phyloP scores from a whole-genome alignment of 2,888 invertebrate species.

The Netelia virgata region DNA sequence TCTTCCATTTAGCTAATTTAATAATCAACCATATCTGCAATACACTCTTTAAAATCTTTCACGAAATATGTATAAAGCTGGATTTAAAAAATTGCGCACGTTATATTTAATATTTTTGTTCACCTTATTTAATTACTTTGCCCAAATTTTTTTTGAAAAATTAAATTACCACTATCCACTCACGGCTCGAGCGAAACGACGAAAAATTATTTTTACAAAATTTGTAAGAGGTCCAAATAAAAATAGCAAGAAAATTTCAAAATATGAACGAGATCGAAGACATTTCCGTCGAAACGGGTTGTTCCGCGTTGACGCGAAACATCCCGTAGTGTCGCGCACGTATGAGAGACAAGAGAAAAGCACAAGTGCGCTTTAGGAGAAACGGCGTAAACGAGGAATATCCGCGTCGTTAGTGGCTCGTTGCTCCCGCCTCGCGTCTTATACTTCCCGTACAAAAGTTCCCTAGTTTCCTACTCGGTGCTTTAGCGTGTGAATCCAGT shows the following conservation, averaged over 20 bases:
- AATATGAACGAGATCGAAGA: background rate
- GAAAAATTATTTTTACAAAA: too few relatives aligned
- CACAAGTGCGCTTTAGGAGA: slow-evolving; percentile 50
- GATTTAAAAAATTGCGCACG: too few relatives aligned
- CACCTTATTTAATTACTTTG: background rate
- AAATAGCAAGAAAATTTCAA: background rate
- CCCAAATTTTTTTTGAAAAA: too few relatives aligned
- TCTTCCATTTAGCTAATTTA: background rate
- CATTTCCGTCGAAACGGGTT: background rate
- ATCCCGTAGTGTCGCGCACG: background rate
- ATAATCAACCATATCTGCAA: too few relatives aligned
- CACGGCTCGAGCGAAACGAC: too few relatives aligned
- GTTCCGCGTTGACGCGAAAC: background rate
- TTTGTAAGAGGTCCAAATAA: too few relatives aligned
- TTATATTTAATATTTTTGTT: too few relatives aligned
- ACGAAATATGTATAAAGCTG: too few relatives aligned
- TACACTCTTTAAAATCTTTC: too few relatives aligned
- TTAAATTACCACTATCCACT: too few relatives aligned
- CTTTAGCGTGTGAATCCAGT: background rate
- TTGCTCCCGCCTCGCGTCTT: slow-evolving; percentile 50
- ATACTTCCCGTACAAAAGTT: slow-evolving; percentile 47
- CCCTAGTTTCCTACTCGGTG: slow-evolving; percentile 16
- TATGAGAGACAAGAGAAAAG: slow-evolving; percentile 2
- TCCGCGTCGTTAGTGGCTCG: slow-evolving; percentile 65
- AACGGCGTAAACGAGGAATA: slow-evolving; percentile 51